Conservation (phyloP, 2,113 vertebrate genomes). For the Phalacrocorax aristotelis region DNA sequence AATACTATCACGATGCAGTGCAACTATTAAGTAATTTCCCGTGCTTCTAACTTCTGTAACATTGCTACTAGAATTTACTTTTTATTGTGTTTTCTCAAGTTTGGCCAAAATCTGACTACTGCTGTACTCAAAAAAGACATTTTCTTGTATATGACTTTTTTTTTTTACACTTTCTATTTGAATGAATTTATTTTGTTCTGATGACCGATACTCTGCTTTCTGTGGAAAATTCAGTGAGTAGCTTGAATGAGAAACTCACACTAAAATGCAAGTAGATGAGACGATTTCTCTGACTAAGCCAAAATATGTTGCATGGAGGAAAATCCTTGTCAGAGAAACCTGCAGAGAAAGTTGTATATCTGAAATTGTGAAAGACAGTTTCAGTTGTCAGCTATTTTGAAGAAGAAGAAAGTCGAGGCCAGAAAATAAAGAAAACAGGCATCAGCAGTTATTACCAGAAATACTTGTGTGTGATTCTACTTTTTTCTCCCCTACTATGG, state of each 20-base stretch:
- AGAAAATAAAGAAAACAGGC: neutral
- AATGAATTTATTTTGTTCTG: neutral
- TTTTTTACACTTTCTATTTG: neutral
- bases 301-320: neutral
- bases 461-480: neutral
- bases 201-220: neutral
- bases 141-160: neutral
- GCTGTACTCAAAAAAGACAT: neutral
- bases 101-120: neutral
- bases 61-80: neutral
- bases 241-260: neutral
- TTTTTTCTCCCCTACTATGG: neutral
- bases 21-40: neutral
- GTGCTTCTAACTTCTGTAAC: neutral
- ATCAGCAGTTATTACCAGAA: neutral
- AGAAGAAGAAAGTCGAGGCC: neutral
- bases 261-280: neutral
- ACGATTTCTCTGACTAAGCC: neutral
- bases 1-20: neutral
- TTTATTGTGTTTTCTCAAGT: neutral
- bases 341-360: neutral
- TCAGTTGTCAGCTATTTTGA: slow-evolving; percentile 27
- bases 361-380: neutral
- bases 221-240: neutral
- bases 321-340: neutral